Percentiles rank a stretch among this genome's conserved stretches.
Evolutionary conservation across 2,888 invertebrate genomes (phyloP).

Genomic region (Limenitis camilla): DNA sequence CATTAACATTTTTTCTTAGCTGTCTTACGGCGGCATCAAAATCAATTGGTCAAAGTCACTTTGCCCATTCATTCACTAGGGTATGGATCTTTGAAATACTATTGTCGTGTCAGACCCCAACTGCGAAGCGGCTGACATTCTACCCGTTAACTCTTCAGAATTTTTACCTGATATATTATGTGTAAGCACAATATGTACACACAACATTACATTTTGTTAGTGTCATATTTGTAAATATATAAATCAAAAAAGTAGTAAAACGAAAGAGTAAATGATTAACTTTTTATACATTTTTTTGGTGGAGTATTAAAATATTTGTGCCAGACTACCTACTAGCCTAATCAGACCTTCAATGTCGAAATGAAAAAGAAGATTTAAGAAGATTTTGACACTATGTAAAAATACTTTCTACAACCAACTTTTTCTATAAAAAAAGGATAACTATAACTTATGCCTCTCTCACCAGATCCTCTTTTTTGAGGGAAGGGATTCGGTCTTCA

Average conservation of each 20-base stretch:
- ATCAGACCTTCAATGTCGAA: too few relatives aligned
- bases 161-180: conserved; percentile 36
- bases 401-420: too few relatives aligned
- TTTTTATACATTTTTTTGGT: too few relatives aligned
- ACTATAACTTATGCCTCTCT: too few relatives aligned
- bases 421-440: too few relatives aligned
- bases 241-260: neutral
- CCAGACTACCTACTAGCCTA: too few relatives aligned
- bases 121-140: conserved; percentile 52
- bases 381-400: too few relatives aligned
- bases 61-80: conserved; percentile 38
- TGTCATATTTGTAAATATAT: neutral
- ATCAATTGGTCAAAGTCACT: conserved; percentile 70
- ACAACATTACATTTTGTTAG: neutral
- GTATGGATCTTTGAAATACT: conserved; percentile 36
- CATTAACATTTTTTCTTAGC: conserved; percentile 13
- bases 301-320: too few relatives aligned
- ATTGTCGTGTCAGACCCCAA: conserved; percentile 55
- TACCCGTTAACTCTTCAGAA: conserved; percentile 31
- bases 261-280: too few relatives aligned
- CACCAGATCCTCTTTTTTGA: too few relatives aligned
- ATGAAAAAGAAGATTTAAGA: too few relatives aligned
- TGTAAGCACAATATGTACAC: neutral
- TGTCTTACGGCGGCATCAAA: conserved; percentile 54
- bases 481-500: too few relatives aligned